phyloP scores from a whole-genome alignment of 1,140 invertebrate genomes.

The Camponotus floridanus region DNA sequence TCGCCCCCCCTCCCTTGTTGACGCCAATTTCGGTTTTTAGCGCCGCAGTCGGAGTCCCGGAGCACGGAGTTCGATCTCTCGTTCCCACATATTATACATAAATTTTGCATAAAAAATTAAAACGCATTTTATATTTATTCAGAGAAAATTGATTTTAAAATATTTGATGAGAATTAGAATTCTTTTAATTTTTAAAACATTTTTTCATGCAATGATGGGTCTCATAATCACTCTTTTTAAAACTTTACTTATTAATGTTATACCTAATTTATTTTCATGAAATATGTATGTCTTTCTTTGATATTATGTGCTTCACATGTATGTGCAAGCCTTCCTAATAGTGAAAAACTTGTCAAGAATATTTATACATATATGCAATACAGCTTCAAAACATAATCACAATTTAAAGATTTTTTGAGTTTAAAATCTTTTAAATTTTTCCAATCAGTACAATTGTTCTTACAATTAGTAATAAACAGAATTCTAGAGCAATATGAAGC shows the following conservation, averaged over 20 bases:
- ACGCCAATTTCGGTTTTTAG: too few relatives aligned
- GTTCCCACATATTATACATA: too few relatives aligned
- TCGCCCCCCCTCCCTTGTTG: too few relatives aligned
- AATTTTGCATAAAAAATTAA: too few relatives aligned
- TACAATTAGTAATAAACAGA: background rate
- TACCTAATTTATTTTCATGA: slow-evolving; percentile 7
- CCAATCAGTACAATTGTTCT: background rate
- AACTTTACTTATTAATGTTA: slow-evolving; percentile 1
- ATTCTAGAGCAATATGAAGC: slow-evolving; percentile 16
- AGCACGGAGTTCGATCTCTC: too few relatives aligned
- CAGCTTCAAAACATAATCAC: slow-evolving; percentile 4
- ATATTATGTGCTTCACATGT: background rate
- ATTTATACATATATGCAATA: background rate
- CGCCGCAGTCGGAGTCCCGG: too few relatives aligned
- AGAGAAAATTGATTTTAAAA: too few relatives aligned
- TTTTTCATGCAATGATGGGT: slow-evolving; percentile 3
- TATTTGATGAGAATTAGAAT: too few relatives aligned
- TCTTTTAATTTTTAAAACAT: too few relatives aligned
- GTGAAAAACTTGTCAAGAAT: slow-evolving; percentile 7
- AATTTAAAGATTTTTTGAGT: slow-evolving; percentile 7
- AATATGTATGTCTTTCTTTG: slow-evolving; percentile 2
- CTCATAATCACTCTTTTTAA: background rate
- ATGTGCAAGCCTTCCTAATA: background rate
- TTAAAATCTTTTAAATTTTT: slow-evolving; percentile 9
- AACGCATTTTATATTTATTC: too few relatives aligned